A percentile compares a stretch with the other conserved stretches of the same genome.
Evolutionary conservation across 2,113 vertebrate genomes (phyloP).

Genomic region (Panthera uncia): DNA sequence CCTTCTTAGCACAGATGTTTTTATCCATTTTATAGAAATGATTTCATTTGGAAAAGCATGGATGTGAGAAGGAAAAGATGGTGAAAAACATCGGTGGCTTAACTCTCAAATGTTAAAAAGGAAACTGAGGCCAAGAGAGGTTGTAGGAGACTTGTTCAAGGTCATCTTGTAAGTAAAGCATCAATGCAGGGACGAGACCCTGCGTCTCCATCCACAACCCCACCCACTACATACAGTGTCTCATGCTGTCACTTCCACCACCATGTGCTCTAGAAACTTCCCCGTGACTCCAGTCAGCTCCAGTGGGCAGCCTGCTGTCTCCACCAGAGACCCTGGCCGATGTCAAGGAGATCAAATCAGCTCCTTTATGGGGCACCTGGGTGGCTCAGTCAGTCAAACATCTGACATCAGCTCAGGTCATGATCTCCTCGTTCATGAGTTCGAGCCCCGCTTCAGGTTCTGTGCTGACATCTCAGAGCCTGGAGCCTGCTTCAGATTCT

Average conservation of each 20-base stretch:
- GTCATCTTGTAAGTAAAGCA: background rate
- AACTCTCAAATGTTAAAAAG: background rate
- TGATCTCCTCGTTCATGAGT: too few relatives aligned
- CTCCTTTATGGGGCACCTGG: background rate
- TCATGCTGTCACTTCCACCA: background rate
- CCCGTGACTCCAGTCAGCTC: background rate
- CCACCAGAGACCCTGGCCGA: background rate
- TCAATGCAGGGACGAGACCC: background rate
- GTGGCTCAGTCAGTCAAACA: too few relatives aligned
- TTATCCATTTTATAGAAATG: background rate
- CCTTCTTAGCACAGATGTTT: background rate
- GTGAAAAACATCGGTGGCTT: background rate
- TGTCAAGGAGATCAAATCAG: background rate
- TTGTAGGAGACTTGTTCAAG: background rate
- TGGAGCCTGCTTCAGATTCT: too few relatives aligned
- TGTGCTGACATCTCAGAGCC: too few relatives aligned
- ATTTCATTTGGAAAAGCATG: slow-evolving; percentile 14
- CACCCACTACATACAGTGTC: background rate
- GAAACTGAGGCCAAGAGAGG: background rate
- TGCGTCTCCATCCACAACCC: background rate
- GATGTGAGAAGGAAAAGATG: background rate
- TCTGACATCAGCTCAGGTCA: too few relatives aligned
- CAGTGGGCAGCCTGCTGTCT: background rate
- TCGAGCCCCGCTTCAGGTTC: too few relatives aligned
- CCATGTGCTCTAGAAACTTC: background rate